Base-by-base conservation (phyloP, 1,140 invertebrate species). In the Pseudoatta argentina region DNA sequence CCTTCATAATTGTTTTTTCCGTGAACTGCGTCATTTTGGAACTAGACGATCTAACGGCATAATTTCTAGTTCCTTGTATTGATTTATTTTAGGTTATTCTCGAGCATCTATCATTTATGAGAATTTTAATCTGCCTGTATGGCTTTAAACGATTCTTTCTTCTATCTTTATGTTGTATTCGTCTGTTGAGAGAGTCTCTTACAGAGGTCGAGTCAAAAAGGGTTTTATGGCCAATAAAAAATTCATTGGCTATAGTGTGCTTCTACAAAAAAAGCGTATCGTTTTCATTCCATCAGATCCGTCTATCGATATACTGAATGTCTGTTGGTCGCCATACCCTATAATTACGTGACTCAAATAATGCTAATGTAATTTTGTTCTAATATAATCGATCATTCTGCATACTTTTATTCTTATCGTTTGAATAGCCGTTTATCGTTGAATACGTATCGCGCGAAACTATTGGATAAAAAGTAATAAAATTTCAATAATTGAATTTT, bases 261-360 rank as follows among this genome's bases (percentile, higher is more conserved):
- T 73, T 75, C 55, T 61, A 75, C 24, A 44, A 78, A 66, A 79
- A 69, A 69, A 69, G 39, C 53, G 18, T 73, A 63, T 83, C 79
- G 79, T 75, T 83, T 83, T 14, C 79, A 83, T 75, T 61, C 69
- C 69, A 48, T 61, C 39, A 71, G 55, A 73, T 73, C 48, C 48
- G 55, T 55, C 79, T 82, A 72, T 73, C 69, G 79, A 83, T 75
- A 82, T 73, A 61, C 55, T 61, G 79, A 75, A 75, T 83, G 71
- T 75, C 79, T 59, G 55, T 21, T 73, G 34, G 14, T 30, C 24
- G 55, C 67, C n/a, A 34, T 34, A 75, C 79, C 53, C 79, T 83
- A 75, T 83, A 75, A 83, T 83, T 83, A 83, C 55, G 79, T 83
- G 69, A 18, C 55, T 75, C 69, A 69, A 61, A 83, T 83, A 83